Evolutionary conservation across 2,888 invertebrate genomes (phyloP), one percentile per base, ranked within the genome.

Genomic region (Mactromeris polynyma): DNA sequence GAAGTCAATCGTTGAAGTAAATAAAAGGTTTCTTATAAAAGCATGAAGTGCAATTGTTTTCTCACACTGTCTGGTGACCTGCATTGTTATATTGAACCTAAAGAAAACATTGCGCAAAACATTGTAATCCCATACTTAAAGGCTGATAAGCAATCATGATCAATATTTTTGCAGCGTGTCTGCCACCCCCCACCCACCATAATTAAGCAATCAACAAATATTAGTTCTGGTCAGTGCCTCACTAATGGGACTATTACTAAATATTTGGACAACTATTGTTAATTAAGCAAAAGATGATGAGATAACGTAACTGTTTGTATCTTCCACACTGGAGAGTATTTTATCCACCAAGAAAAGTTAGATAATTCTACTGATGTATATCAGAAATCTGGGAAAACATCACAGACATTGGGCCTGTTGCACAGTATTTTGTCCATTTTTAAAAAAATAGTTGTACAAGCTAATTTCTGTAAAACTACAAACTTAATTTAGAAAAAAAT

Each of bases 231-330:
- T 33, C 73, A 73, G 73, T 73, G 73, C 26, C 26, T 14, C 33
- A 11, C 73, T 73, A 73, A 73, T 73, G 73, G 69, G 73, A 19
- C 6, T 33, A 73, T 33, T 36, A 36, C 73, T 26, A 73, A 33
- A 73, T 73, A 73, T 73, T 73, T 73, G 36, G 31, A 36, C 21
- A 73, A 36, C 73, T 73, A 33, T 73, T 73, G 73, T 73, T 73
- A 73, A 73, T 73, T 73, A 73, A 19, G 17, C 73, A 73, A 36
- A 73, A 26, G 73, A 33, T 36, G 73, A 73, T 73, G 36, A 73
- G 73, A 33, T 73, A 36, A 73, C 3, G 73, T 3, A 33, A 33
- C 73, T 6, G 33, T 73, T 73, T 69, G n/a, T 69, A 33, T 33
- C 33, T 33, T 36, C 73, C 36, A 3, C 17, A 73, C 2, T 73